phyloP scores from a whole-genome alignment of 2,888 invertebrate genomes.

The Lamellibrachia columna region DNA sequence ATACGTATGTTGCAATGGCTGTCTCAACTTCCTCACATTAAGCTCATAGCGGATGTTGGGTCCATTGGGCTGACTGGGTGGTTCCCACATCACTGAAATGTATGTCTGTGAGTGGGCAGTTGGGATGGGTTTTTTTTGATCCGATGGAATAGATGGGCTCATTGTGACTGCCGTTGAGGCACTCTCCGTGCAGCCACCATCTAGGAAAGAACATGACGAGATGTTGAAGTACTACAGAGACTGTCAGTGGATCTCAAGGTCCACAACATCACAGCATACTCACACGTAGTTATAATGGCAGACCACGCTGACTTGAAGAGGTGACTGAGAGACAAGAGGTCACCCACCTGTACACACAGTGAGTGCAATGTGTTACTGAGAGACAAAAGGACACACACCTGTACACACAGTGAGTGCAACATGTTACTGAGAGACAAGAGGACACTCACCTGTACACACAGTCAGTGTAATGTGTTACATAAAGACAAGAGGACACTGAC shows the following conservation, averaged over 20 bases:
- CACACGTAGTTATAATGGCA: not conserved
- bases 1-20: constrained; percentile 49
- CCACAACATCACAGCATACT: not conserved
- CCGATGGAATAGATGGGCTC: constrained; percentile 51
- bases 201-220: constrained; percentile 41
- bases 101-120: constrained; percentile 59
- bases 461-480: too few species aligned
- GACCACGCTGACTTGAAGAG: not conserved
- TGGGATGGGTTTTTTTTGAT: constrained; percentile 53
- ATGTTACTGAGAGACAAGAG: not conserved
- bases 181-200: constrained; percentile 64
- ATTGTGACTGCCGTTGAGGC: constrained; percentile 50
- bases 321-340: constrained; percentile 6
- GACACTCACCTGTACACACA: constrained; percentile 59
- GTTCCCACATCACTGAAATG: constrained; percentile 59
- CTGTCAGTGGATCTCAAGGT: not conserved
- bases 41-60: constrained; percentile 59
- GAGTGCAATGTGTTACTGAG: not conserved
- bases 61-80: constrained; percentile 58
- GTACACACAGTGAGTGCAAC: not conserved
- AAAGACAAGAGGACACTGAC: too few species aligned
- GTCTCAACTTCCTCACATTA: constrained; percentile 53
- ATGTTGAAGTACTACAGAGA: not conserved
- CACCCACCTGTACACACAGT: not conserved
- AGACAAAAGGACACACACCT: not conserved